Conservation (phyloP, 2,888 invertebrate genomes). For the Calameuta filiformis region DNA sequence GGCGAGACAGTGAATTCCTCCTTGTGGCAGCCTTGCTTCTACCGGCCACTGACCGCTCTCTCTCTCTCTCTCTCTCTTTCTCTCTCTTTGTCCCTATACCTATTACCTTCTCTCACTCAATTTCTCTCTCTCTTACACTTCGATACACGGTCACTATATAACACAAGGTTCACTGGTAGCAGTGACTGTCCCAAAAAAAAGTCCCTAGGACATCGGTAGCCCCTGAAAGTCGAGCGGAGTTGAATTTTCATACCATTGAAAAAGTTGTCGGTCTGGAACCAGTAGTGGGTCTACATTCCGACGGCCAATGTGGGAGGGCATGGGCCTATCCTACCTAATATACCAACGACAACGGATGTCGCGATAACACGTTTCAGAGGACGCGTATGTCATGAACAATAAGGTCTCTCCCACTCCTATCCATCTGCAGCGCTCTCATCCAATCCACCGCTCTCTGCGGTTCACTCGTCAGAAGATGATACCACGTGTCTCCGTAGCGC, state of each 20-base stretch:
- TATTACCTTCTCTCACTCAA: constrained; percentile 6
- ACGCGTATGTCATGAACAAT: constrained; percentile 39
- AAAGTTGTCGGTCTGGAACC: not conserved
- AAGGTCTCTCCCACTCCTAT: constrained; percentile 4
- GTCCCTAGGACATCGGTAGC: not conserved
- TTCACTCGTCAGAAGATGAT: not conserved
- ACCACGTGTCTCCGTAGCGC: not conserved
- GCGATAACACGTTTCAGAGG: constrained; percentile 47
- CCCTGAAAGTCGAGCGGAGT: not conserved
- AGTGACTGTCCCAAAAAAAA: not conserved
- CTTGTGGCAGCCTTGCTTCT: constrained; percentile 3
- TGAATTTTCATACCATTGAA: not conserved
- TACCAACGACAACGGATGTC: constrained; percentile 48
- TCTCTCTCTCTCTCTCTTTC: constrained; percentile 27
- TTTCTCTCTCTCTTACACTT: not conserved
- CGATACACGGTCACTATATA: not conserved
- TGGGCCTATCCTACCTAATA: constrained; percentile 38
- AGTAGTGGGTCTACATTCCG: not conserved
- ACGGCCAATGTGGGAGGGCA: constrained; percentile 33
- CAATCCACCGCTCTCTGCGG: not conserved
- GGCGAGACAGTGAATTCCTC: constrained; percentile 4
- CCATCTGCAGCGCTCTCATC: not conserved
- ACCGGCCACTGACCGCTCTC: constrained; percentile 14
- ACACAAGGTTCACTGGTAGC: not conserved
- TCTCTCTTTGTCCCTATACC: constrained; percentile 10